phyloP scores from a whole-genome alignment of 2,797 vertebrate genomes.

The Sebastes matsubarae region DNA sequence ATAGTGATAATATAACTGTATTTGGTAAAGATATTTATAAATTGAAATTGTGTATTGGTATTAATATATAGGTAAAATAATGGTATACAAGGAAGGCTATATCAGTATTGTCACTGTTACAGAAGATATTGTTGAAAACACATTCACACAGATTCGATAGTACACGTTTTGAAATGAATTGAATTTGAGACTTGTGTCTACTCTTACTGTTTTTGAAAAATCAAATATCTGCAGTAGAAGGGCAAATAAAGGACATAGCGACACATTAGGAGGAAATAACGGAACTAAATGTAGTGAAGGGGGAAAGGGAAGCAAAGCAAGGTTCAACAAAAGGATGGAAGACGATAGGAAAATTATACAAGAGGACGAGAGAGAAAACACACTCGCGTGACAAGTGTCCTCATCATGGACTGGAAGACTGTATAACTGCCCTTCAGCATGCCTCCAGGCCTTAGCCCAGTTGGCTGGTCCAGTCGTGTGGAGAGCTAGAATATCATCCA shows the following conservation, averaged over 20 bases:
- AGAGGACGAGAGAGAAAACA: constrained; percentile 29
- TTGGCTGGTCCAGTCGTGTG: constrained; percentile 64
- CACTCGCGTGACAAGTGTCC: constrained; percentile 57
- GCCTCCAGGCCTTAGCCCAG: constrained; percentile 68
- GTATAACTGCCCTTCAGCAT: constrained; percentile 54
- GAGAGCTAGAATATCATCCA: constrained; percentile 50
- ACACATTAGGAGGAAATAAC: not conserved
- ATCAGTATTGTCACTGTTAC: not conserved
- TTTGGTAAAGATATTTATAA: not conserved
- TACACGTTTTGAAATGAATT: not conserved
- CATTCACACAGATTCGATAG: not conserved
- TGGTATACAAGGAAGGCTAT: not conserved
- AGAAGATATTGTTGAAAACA: not conserved
- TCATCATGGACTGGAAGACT: constrained; percentile 52
- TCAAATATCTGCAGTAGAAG: not conserved
- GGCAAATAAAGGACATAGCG: not conserved
- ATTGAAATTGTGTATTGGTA: not conserved
- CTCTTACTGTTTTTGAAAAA: not conserved
- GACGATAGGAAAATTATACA: constrained; percentile 22
- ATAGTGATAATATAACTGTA: not conserved
- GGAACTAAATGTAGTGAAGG: not conserved
- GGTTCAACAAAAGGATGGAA: not conserved
- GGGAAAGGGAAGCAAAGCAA: not conserved
- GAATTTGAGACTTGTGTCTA: not conserved
- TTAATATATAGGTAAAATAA: not conserved